Conservation (phyloP, 2,797 vertebrate species). For the Esox lucius region DNA sequence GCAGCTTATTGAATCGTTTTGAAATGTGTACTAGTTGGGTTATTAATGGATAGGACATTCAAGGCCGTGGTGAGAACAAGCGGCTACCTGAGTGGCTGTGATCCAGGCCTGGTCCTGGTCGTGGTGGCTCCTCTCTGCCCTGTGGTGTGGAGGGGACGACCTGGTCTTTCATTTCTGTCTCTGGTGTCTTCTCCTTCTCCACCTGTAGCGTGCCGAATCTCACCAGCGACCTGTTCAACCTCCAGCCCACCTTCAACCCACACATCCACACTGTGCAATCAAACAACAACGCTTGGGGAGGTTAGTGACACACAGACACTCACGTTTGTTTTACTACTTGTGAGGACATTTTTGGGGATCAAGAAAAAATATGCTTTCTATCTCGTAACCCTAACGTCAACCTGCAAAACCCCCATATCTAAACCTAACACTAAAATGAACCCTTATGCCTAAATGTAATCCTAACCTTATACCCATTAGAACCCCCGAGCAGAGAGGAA, state of each 20-base stretch:
- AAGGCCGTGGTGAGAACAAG: background rate
- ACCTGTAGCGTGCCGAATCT: slow-evolving; percentile 82
- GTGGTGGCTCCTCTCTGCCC: background rate
- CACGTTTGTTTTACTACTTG: background rate
- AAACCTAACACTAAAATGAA: too few species aligned
- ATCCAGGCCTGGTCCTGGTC: background rate
- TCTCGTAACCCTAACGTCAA: too few species aligned
- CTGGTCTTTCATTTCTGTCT: background rate
- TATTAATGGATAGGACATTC: background rate
- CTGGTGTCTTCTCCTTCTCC: slow-evolving; percentile 6
- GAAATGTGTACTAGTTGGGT: background rate
- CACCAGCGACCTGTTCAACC: slow-evolving; percentile 88
- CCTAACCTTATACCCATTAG: too few species aligned
- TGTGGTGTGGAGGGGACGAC: background rate
- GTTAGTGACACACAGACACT: slow-evolving; percentile 61
- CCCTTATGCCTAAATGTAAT: too few species aligned
- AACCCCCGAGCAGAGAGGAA: too few species aligned
- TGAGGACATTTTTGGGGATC: too few species aligned
- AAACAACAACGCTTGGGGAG: slow-evolving; percentile 81
- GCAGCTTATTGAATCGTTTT: background rate
- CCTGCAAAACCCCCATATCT: too few species aligned
- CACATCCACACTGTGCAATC: slow-evolving; percentile 81
- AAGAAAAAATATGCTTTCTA: too few species aligned
- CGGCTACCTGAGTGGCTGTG: background rate
- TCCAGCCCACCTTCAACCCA: slow-evolving; percentile 83